phyloP scores from a whole-genome alignment of 2,888 invertebrate species.

The Scelioninae gen. 2 region DNA sequence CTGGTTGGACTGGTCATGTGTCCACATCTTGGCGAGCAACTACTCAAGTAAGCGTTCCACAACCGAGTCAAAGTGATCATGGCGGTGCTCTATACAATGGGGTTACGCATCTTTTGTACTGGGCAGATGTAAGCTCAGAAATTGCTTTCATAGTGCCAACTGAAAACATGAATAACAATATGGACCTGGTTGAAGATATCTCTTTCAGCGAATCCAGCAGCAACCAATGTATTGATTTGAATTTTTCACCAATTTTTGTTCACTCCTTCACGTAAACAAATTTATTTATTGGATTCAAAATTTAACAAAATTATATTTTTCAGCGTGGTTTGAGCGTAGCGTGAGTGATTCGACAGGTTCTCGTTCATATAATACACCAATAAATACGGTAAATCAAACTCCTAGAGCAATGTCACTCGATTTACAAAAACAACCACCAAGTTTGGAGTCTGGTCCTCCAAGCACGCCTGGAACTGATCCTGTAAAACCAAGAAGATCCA shows the following conservation, averaged over 20 bases:
- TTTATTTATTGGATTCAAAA: slow-evolving; percentile 7
- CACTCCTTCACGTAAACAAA: neutral
- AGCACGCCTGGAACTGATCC: slow-evolving; percentile 74
- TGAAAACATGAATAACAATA: slow-evolving; percentile 64
- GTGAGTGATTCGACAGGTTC: slow-evolving; percentile 75
- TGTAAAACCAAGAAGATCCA: slow-evolving; percentile 78
- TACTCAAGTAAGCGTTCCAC: slow-evolving; percentile 63
- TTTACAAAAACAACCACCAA: slow-evolving; percentile 79
- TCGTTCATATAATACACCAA: slow-evolving; percentile 62
- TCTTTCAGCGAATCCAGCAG: slow-evolving; percentile 68
- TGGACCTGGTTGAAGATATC: slow-evolving; percentile 68
- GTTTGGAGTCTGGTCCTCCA: slow-evolving; percentile 69
- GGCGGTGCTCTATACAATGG: slow-evolving; percentile 89
- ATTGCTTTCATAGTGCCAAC: slow-evolving; percentile 95
- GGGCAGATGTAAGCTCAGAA: slow-evolving; percentile 96
- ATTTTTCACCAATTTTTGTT: neutral
- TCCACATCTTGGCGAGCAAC: slow-evolving; percentile 87
- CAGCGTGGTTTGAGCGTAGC: slow-evolving; percentile 79
- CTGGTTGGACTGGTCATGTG: slow-evolving; percentile 96
- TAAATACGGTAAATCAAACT: slow-evolving; percentile 76
- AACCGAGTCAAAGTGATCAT: slow-evolving; percentile 72
- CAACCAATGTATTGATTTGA: slow-evolving; percentile 61
- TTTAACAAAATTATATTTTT: slow-evolving; percentile 8
- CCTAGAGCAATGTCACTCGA: slow-evolving; percentile 84
- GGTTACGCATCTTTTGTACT: slow-evolving; percentile 90